Base-by-base conservation (phyloP, 1,140 invertebrate genomes). In the Sminthurinus signatus region DNA sequence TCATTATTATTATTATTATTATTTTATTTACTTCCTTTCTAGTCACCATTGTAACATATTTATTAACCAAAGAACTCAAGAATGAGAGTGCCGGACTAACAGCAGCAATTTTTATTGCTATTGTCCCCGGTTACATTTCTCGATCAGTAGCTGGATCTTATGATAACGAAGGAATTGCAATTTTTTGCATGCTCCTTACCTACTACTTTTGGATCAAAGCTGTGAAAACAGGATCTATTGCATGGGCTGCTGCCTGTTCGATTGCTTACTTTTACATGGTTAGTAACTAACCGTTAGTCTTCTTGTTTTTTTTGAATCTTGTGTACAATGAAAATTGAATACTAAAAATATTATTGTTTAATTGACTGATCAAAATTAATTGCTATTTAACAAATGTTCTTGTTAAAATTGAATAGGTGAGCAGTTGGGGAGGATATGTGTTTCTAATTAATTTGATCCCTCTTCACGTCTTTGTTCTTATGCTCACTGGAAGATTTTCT, bases 211-310 rank as follows among this genome's bases (percentile, higher is more conserved):
- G 95, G 96, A 96, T 98, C 58, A 97, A 97, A 79, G 86, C 93
- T 19, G 91, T 98, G 0, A 97, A 98, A 79, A 95, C 91, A 17
- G 96, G 95, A 64, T 89, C 91, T 23, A 87, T 97, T 61, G 86
- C 91, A 58, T 97, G 93, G 93, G 84, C 90, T 0, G 85, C 89
- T 1, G 82, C 95, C 74, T 87, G 92, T 29, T 87, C 93, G 0
- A 76, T 98, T 15, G 92, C 93, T 19, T 98, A 98, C 76, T 98
- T 98, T 78, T 98, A 98, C 79, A 98, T 98, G 95, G 95, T 91
- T 73, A 79, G 78, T n/a, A n/a, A n/a, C n/a, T n/a, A 74, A 56
- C 32, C 0, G 29, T 39, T 27, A 27, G 29, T 44, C 8, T 44
- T 58, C 8, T 14, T 44, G 21, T 56, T 55, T 21, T 8, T 52